These are phyloP conservation scores for Sebastes itinus DNA, from an alignment of 2,797 vertebrate genomes.

Conservation along the genomic window DNA sequence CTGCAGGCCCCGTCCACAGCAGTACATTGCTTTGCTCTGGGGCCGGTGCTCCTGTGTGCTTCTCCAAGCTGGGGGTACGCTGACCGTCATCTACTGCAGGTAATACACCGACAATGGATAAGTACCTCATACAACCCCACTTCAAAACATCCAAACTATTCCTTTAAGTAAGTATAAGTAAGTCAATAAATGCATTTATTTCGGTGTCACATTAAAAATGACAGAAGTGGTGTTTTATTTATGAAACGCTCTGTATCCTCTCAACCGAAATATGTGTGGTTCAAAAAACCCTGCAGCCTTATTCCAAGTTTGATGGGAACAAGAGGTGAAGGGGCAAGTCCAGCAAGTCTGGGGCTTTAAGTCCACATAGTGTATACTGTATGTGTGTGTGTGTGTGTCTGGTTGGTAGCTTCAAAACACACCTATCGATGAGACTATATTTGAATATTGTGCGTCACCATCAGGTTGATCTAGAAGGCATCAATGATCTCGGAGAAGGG, in stretches of 20 bases:
- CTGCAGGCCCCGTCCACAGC: too few relatives aligned
- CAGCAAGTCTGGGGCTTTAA: slow-evolving; percentile 14
- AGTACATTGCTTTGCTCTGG: too few relatives aligned
- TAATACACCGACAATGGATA: too few relatives aligned
- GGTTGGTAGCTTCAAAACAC: slow-evolving; percentile 28
- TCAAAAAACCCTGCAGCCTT: slow-evolving; percentile 31
- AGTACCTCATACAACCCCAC: too few relatives aligned
- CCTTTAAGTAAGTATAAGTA: background rate
- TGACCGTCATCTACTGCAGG: too few relatives aligned
- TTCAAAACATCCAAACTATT: too few relatives aligned
- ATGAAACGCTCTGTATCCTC: slow-evolving; percentile 20
- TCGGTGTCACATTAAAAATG: slow-evolving; percentile 19
- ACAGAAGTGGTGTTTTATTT: slow-evolving; percentile 33
- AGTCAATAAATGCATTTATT: background rate
- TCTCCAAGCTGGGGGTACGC: too few relatives aligned
- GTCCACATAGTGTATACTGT: background rate
- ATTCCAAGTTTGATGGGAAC: slow-evolving; percentile 46
- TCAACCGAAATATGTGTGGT: slow-evolving; percentile 13
- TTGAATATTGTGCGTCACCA: slow-evolving; percentile 30
- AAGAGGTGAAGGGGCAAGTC: slow-evolving; percentile 53
- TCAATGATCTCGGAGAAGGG: slow-evolving; percentile 3
- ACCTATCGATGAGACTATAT: slow-evolving; percentile 29
- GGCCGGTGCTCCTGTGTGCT: too few relatives aligned
- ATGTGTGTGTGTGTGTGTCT: slow-evolving; percentile 1
- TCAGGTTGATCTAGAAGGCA: slow-evolving; percentile 27